Evolutionary conservation across 2,113 vertebrate species (phyloP), one percentile per base, ranked within the genome.

Genomic region (Columbina picui): DNA sequence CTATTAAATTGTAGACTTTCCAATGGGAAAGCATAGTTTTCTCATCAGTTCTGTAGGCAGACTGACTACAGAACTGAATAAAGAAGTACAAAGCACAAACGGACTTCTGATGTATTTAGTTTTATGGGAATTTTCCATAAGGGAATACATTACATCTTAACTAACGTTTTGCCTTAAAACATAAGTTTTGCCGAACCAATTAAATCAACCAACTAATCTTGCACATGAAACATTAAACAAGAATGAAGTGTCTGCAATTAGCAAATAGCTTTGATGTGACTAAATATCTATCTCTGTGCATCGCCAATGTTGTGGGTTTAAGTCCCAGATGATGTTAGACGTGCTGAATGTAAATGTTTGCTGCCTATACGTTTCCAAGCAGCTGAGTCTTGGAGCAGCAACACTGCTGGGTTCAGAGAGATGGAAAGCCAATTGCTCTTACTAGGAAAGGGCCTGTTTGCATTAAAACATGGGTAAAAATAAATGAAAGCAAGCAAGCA

Each of bases 171-270:
- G 76, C 94, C 90, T 96, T 96, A 95, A 97, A 96, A 96, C 94
- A 50, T 60, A 96, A 96, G 93, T 95, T 96, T 96, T 94, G 76
- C 77, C 30, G 90, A 96, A 94, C 91, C 94, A 96, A 97, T 97
- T 97, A 97, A 97, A 96, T 98, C 96, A 97, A 93, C 94, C 97
- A 97, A 93, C 96, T 98, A 97, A 98, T 97, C 97, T 96, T 78
- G 89, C 93, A 90, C 91, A 96, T 61, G 96, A 98, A 98, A 97
- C 96, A 96, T 96, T 97, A 96, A 97, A 91, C 97, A 97, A 96
- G 71, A 89, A 97, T 96, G 96, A 96, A 97, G 97, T 96, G 95
- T 90, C 96, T 97, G 94, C 94, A 97, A 97, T 97, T 97, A 97
- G 93, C 84, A 95, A 97, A 98, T 88, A 60, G 89, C 97, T 98